Percentiles rank a stretch among this genome's conserved stretches.
Evolutionary conservation across 2,113 vertebrate genomes (phyloP).

Genomic region (Grantiella picta): DNA sequence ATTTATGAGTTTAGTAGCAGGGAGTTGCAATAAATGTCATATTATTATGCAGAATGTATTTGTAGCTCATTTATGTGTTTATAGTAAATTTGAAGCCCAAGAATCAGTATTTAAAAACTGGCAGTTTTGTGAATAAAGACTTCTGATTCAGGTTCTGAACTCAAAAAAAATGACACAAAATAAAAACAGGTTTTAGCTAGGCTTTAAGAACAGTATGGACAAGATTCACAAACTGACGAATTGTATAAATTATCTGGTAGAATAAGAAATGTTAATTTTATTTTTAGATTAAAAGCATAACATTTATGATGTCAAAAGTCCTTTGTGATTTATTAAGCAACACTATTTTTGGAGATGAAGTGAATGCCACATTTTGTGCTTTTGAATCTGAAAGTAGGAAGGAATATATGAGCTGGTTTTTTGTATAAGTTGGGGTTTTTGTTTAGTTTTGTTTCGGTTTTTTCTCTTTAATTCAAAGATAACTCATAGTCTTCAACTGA

Average conservation of each 20-base stretch:
- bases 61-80: background rate
- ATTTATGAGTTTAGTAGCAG: background rate
- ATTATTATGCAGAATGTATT: constrained; percentile 1
- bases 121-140: background rate
- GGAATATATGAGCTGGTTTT: background rate
- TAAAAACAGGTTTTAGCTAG: background rate
- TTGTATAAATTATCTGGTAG: constrained; percentile 39
- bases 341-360: constrained; percentile 4
- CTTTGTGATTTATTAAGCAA: constrained; percentile 49
- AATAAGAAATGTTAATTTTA: constrained; percentile 60
- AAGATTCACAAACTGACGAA: background rate
- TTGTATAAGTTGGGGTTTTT: too few relatives aligned
- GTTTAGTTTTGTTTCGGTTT: background rate
- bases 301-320: constrained; percentile 63
- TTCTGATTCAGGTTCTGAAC: background rate
- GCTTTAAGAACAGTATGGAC: background rate
- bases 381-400: background rate
- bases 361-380: background rate
- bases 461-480: background rate
- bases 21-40: background rate
- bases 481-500: constrained; percentile 14
- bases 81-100: background rate
- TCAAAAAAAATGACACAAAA: background rate
- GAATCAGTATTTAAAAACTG: background rate
- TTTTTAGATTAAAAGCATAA: constrained; percentile 76